These are phyloP conservation scores for Plectrocnemia conspersa DNA, from an alignment of 1,140 invertebrate species.

Conservation along the genomic window DNA sequence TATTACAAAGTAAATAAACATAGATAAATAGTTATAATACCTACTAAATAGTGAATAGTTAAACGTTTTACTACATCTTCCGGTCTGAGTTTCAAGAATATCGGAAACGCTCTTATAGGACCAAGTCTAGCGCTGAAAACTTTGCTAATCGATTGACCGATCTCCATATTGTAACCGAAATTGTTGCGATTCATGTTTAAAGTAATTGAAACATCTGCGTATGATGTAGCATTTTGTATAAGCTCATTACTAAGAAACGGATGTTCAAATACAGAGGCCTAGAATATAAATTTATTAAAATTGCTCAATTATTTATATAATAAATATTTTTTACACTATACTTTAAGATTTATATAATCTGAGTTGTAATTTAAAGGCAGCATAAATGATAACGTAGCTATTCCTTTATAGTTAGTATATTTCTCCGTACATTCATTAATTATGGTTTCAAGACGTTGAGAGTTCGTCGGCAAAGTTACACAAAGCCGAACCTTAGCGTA, in stretches of 20 bases:
- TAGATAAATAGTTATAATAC: not conserved
- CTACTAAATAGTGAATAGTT: conserved; percentile 30
- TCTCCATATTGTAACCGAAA: conserved; percentile 23
- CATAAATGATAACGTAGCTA: conserved; percentile 24
- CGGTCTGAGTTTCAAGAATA: conserved; percentile 19
- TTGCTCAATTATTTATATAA: conserved; percentile 6
- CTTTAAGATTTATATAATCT: conserved; percentile 24
- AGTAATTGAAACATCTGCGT: no score
- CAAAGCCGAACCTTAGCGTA: conserved; percentile 29
- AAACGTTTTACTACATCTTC: conserved; percentile 17
- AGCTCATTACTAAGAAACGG: conserved; percentile 20
- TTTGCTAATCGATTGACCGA: conserved; percentile 20
- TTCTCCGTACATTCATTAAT: conserved; percentile 18
- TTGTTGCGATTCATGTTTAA: no score
- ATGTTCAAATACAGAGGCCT: conserved; percentile 27
- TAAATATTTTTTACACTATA: conserved; percentile 13
- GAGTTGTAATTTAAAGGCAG: conserved; percentile 8
- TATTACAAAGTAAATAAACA: not conserved
- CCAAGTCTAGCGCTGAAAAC: conserved; percentile 12
- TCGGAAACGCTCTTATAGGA: conserved; percentile 23
- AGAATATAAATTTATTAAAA: conserved; percentile 14
- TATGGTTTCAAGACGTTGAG: not conserved
- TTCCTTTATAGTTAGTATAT: conserved; percentile 14
- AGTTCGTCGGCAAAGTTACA: conserved; percentile 11
- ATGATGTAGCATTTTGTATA: no score